phyloP scores from a whole-genome alignment of 2,888 invertebrate species.

The Lottia scabra region DNA sequence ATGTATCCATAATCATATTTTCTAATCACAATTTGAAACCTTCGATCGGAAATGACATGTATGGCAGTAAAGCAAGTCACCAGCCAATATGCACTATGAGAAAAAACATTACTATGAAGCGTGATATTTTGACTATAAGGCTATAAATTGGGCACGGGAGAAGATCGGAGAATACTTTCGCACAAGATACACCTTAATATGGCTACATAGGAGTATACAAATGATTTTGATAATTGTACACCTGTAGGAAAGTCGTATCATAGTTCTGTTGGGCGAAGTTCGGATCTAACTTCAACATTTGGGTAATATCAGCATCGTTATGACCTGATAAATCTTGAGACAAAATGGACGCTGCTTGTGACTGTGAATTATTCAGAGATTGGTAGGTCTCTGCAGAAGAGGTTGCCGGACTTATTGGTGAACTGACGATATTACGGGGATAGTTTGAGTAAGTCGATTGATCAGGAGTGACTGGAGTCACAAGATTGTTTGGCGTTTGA shows the following conservation, averaged over 20 bases:
- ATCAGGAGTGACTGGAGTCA: neutral
- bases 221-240: constrained; percentile 16
- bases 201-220: constrained; percentile 12
- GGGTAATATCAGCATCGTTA: neutral
- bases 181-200: no score
- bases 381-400: neutral
- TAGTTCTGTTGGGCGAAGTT: constrained; percentile 9
- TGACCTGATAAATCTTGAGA: neutral
- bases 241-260: constrained; percentile 17
- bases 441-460: neutral
- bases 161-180: no score
- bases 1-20: no score
- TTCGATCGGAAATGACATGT: no score
- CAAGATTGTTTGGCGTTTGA: neutral
- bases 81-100: no score
- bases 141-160: no score
- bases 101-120: no score
- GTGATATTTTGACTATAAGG: no score
- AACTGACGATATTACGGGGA: neutral
- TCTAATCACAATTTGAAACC: no score
- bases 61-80: no score
- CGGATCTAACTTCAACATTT: neutral
- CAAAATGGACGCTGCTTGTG: neutral
- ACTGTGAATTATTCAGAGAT: neutral
- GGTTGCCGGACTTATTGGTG: neutral